These are phyloP conservation scores for Cheilosia grossa DNA, from an alignment of 2,888 invertebrate species.

Conservation along the genomic window DNA sequence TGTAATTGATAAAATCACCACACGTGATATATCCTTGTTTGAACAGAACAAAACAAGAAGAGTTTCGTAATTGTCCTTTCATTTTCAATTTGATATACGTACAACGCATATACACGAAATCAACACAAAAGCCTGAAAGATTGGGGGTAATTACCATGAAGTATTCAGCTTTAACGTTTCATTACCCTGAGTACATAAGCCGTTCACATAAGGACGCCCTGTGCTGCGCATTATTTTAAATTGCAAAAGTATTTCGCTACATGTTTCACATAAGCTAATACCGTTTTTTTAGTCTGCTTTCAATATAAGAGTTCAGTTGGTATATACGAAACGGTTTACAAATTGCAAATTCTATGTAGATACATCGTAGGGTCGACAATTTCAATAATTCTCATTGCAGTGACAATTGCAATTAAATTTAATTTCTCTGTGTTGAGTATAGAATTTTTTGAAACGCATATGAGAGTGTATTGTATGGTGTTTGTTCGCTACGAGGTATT, in stretches of 20 bases:
- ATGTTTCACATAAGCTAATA: background rate
- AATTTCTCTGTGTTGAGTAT: background rate
- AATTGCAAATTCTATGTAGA: constrained; percentile 11
- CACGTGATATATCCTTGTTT: background rate
- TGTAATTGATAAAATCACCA: background rate
- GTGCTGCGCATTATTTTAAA: constrained; percentile 5
- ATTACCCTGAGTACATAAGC: background rate
- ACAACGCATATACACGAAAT: background rate
- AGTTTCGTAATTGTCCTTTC: background rate
- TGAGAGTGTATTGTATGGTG: background rate
- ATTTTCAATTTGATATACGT: background rate
- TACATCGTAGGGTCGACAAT: background rate
- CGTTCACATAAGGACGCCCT: background rate
- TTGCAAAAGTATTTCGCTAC: background rate
- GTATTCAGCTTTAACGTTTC: background rate
- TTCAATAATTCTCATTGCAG: constrained; percentile 33
- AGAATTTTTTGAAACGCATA: constrained; percentile 6
- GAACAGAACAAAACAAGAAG: background rate
- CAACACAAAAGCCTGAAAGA: background rate
- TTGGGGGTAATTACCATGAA: constrained; percentile 8
- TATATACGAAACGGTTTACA: background rate
- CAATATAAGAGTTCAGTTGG: background rate
- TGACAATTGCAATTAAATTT: constrained; percentile 18
- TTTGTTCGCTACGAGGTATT: no score
- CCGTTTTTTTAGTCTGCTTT: background rate